Evolutionary conservation across 2,797 vertebrate species (phyloP), one percentile per base, ranked within the genome.

Genomic region (Nyctibius grandis): DNA sequence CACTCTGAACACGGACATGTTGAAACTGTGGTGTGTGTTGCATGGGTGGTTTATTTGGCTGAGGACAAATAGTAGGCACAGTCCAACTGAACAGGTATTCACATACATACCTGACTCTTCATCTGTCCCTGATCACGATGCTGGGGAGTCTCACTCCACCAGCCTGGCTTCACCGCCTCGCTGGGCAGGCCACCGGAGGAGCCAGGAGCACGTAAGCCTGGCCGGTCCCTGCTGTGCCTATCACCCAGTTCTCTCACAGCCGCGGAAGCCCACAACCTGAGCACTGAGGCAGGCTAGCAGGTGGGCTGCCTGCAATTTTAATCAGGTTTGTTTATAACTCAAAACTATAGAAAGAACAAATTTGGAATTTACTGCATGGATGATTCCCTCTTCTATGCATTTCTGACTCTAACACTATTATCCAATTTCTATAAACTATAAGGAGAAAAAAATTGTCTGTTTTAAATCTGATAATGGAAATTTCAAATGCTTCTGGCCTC

Each of bases 101-200:
- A 13, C 22, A 20, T 60, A 7, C 28, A 8, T 36, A 26, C 29
- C 31, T 57, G 44, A 22, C 13, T 20, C 12, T 53, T n/a, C 25
- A 11, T 9, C 33, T 36, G 9, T 25, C 9, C 17, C 36, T 0
- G 5, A 16, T 25, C 15, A 16, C 61, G n/a, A 29, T 51, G 18
- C 28, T 60, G 80, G 22, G 23, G 18, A 29, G n/a, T 7, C 56
- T 29, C 0, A 2, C 31, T 22, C 22, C 48, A 29, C 26, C 60
- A 45, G 34, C 40, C 33, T 59, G 51, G 56, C 50, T 36, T 34
- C 17, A 1, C 15, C 33, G 33, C 18, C 16, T 11, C 5, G 3
- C 25, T 1, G 5, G 28, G 45, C 47, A 40, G n/a, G 26, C 23
- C n/a, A 2, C 38, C 1, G 1, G 12, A 15, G 70, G 44, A 11